phyloP scores from a whole-genome alignment of 2,113 vertebrate genomes.

The Rhinogobius similis region DNA sequence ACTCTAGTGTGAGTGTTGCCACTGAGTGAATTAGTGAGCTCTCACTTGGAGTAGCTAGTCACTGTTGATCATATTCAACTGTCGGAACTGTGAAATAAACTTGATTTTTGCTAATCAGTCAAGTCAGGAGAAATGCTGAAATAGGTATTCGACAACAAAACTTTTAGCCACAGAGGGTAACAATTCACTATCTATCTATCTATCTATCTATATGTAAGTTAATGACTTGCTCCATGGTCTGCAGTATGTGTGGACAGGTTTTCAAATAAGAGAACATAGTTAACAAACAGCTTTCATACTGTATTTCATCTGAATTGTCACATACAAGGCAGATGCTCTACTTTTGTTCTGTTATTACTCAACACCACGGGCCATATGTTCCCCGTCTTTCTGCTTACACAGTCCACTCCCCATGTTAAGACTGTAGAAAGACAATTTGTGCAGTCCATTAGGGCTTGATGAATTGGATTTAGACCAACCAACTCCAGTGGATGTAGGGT shows the following conservation, averaged over 20 bases:
- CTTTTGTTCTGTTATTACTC: slow-evolving; percentile 12
- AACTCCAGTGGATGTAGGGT: slow-evolving; percentile 53
- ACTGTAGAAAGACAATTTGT: slow-evolving; percentile 70
- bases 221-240: background rate
- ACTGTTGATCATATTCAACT: too few relatives aligned
- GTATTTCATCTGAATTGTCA: background rate
- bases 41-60: too few relatives aligned
- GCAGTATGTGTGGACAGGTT: background rate
- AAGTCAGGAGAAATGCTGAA: too few relatives aligned
- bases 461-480: slow-evolving; percentile 73
- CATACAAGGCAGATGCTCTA: background rate
- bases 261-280: background rate
- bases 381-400: slow-evolving; percentile 35
- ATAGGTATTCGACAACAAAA: too few relatives aligned
- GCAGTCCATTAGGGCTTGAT: slow-evolving; percentile 75
- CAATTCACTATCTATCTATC: too few relatives aligned
- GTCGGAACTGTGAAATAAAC: too few relatives aligned
- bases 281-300: background rate
- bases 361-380: slow-evolving; percentile 40
- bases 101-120: too few relatives aligned
- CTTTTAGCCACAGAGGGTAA: too few relatives aligned
- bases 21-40: too few relatives aligned
- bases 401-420: slow-evolving; percentile 51
- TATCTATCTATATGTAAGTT: too few relatives aligned
- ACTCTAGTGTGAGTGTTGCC: too few relatives aligned